Evolutionary conservation across 1,140 invertebrate genomes (phyloP).

Genomic region (Papilio aristodemus): DNA sequence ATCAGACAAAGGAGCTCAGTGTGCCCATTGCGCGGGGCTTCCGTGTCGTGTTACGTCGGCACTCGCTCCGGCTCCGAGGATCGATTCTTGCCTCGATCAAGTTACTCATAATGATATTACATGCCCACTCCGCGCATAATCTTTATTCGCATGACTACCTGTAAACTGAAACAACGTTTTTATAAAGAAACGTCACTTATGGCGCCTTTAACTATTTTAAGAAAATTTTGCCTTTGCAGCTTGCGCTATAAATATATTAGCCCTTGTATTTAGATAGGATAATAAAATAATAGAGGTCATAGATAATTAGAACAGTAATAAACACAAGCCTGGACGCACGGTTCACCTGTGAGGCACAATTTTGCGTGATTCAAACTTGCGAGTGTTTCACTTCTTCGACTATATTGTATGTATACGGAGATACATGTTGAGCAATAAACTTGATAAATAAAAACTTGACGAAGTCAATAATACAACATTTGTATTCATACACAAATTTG

Average conservation of each 20-base stretch:
- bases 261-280: too few species aligned
- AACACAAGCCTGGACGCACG: not conserved
- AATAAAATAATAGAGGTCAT: too few species aligned
- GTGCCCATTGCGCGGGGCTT: not conserved
- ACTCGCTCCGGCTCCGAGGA: not conserved
- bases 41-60: slow-evolving; percentile 3
- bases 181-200: not conserved
- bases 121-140: not conserved
- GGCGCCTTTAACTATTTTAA: too few species aligned
- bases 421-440: not conserved
- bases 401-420: not conserved
- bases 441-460: slow-evolving; percentile 14
- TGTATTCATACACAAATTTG: slow-evolving; percentile 18
- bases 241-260: too few species aligned
- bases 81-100: slow-evolving; percentile 4
- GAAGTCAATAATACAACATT: slow-evolving; percentile 20
- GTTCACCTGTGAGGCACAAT: not conserved
- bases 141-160: not conserved
- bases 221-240: too few species aligned
- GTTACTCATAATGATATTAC: slow-evolving; percentile 17
- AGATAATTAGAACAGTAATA: not conserved
- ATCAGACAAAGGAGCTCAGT: not conserved
- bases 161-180: not conserved
- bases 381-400: not conserved
- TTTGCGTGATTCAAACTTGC: not conserved